Base-by-base conservation (phyloP, 2,888 invertebrate genomes). In the Nomada flava region DNA sequence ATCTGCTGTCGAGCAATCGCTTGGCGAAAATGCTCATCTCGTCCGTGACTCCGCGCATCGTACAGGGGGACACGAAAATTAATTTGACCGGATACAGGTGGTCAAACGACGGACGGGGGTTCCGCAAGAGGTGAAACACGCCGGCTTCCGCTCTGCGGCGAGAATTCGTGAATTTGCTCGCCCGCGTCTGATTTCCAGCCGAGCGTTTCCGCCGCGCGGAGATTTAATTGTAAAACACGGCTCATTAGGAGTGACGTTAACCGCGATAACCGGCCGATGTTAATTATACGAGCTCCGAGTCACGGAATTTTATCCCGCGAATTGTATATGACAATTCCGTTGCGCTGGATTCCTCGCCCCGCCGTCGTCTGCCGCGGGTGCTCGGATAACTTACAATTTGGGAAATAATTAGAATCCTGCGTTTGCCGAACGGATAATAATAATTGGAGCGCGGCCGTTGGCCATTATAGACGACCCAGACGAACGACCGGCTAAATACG, bases 321-420 rank as follows among this genome's bases (percentile, higher is more conserved):
- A 68, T 76, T 68, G 42, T 60, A 47, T 59, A 71, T 71, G 60
- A 36, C 64, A 42, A 76, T n/a, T 64, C 55, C 29, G 80, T 52
- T 74, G 7, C 42, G 11, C 0, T 1, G 57, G 26, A 26, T 57
- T 20, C 36, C 26, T 9, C n/a, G 29, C 0, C 2, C 10, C n/a
- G 29, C 2, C 2, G 18, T 13, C 52, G n/a, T 4, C 20, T 15
- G 20, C 5, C 11, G 3, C 18, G 15, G 36, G 42, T 20, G 4
- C 64, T n/a, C 29, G n/a, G 69, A 50, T 79, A 74, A 81, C 82
- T 76, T 74, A 70, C 71, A 67, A 68, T 76, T 72, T 64, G 29
- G 64, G 47, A 72, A 64, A 80, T 80, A 80, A 76, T 82, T 79
- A 80, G 69, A 60, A 72, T 68, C 44, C 62, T 57, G 26, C 65